phyloP scores from a whole-genome alignment of 2,888 invertebrate genomes.

The Caenorhabditis drosophilae region DNA sequence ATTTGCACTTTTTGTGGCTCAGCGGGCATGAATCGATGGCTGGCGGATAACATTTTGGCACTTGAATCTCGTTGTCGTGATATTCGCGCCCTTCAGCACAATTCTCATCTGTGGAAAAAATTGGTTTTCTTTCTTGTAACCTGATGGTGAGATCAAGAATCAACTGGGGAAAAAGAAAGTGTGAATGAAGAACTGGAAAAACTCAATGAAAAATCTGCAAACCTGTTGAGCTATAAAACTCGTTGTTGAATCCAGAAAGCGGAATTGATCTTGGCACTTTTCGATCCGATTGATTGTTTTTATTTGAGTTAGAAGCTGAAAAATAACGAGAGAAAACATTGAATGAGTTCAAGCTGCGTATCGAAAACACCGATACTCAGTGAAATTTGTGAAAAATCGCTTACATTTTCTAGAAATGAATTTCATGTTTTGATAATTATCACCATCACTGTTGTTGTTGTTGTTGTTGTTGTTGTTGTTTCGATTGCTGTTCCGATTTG shows the following conservation, averaged over 20 bases:
- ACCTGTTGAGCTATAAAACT: slow-evolving; percentile 5
- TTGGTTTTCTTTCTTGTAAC: too few species aligned
- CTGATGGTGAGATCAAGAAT: too few species aligned
- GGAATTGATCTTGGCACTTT: slow-evolving; percentile 34
- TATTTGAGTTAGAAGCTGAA: slow-evolving; percentile 14
- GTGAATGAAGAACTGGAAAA: too few species aligned
- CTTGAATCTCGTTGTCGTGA: slow-evolving; percentile 19
- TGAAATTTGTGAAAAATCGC: not conserved
- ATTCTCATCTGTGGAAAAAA: too few species aligned
- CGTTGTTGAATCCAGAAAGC: not conserved
- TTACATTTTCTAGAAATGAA: slow-evolving; percentile 27
- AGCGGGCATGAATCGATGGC: slow-evolving; percentile 50
- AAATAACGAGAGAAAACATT: too few species aligned
- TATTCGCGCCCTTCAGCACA: slow-evolving; percentile 42
- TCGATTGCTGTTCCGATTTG: slow-evolving; percentile 2
- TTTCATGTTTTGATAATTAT: slow-evolving; percentile 7
- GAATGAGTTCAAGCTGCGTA: too few species aligned
- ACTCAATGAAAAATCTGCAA: too few species aligned
- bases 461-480: slow-evolving; percentile 15
- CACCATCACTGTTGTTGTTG: slow-evolving; percentile 5
- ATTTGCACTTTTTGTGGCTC: slow-evolving; percentile 37
- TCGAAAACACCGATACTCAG: too few species aligned
- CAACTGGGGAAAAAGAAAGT: too few species aligned
- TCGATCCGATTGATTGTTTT: slow-evolving; percentile 20
- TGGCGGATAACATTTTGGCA: slow-evolving; percentile 46